A percentile compares a stretch with the other conserved stretches of the same genome.
Evolutionary conservation across 2,113 vertebrate species (phyloP).

Genomic region (Hirundichthys speculiger): DNA sequence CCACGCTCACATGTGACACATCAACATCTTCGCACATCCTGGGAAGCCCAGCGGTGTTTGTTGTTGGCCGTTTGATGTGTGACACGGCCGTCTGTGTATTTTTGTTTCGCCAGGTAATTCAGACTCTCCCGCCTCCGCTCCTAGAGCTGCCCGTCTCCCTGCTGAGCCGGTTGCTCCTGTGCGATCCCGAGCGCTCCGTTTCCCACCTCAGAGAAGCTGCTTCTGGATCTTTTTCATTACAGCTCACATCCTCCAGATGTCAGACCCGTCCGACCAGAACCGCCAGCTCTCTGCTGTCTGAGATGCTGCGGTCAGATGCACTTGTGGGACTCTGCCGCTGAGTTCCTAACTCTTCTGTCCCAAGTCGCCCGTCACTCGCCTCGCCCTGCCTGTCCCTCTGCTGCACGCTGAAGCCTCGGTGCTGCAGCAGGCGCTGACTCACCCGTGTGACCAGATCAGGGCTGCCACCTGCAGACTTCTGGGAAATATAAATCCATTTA

Average conservation of each 20-base stretch:
- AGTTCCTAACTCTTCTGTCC: slow-evolving; percentile 86
- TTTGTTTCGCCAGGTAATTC: slow-evolving; percentile 81
- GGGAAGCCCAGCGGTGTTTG: slow-evolving; percentile 38
- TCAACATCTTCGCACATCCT: slow-evolving; percentile 36
- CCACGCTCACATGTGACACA: slow-evolving; percentile 16
- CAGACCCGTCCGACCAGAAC: slow-evolving; percentile 47
- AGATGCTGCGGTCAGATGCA: slow-evolving; percentile 66
- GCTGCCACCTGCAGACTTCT: slow-evolving; percentile 85
- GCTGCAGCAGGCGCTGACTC: slow-evolving; percentile 75
- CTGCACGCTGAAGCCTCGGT: slow-evolving; percentile 63
- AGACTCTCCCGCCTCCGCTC: slow-evolving; percentile 69
- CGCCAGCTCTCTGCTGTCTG: slow-evolving; percentile 73
- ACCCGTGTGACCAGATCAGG: slow-evolving; percentile 78
- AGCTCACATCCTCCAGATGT: background rate
- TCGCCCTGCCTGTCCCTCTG: slow-evolving; percentile 57
- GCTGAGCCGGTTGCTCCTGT: slow-evolving; percentile 85
- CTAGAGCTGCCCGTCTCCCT: slow-evolving; percentile 87
- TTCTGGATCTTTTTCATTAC: slow-evolving; percentile 62
- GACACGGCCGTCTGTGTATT: slow-evolving; percentile 43
- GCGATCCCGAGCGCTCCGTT: slow-evolving; percentile 72
- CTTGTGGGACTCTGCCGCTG: slow-evolving; percentile 74
- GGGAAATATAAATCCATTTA: slow-evolving; percentile 76
- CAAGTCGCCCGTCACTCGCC: slow-evolving; percentile 74
- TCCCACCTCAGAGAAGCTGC: slow-evolving; percentile 75
- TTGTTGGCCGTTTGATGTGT: slow-evolving; percentile 57